A percentile compares a stretch with the other conserved stretches of the same genome.
These are phyloP conservation scores for Calameuta filiformis DNA, from an alignment of 2,888 invertebrate species.

Conservation along the genomic window DNA sequence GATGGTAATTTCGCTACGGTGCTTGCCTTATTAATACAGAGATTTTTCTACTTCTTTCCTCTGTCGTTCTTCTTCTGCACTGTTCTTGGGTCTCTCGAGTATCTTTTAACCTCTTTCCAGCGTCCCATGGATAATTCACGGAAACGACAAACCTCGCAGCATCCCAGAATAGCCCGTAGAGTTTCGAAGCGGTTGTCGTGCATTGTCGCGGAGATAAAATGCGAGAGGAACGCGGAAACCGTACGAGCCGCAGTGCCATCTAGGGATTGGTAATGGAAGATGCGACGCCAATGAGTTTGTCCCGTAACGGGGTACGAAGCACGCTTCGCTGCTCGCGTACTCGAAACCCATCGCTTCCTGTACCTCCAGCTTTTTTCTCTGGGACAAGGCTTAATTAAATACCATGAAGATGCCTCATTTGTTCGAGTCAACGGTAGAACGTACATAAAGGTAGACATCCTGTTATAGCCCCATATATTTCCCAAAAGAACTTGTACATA, in stretches of 20 bases:
- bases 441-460: neutral
- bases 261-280: slow-evolving; percentile 19
- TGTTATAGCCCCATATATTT: neutral
- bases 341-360: slow-evolving; percentile 49
- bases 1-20: neutral
- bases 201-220: slow-evolving; percentile 27
- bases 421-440: slow-evolving; percentile 4
- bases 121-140: neutral
- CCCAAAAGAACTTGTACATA: neutral
- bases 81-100: neutral
- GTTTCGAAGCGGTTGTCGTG: slow-evolving; percentile 1
- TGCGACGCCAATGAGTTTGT: slow-evolving; percentile 40
- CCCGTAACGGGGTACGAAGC: slow-evolving; percentile 40
- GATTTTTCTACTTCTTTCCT: neutral
- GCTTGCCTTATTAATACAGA: neutral
- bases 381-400: slow-evolving; percentile 41
- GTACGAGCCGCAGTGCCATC: slow-evolving; percentile 28
- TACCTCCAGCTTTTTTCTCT: slow-evolving; percentile 39
- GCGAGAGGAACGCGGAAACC: slow-evolving; percentile 2
- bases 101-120: neutral
- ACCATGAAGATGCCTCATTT: slow-evolving; percentile 15
- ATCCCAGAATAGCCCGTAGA: neutral
- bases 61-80: neutral
- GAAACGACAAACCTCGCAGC: neutral
- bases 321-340: slow-evolving; percentile 36